Evolutionary conservation across 2,113 vertebrate species (phyloP).

Genomic region (Glaucomys volans): DNA sequence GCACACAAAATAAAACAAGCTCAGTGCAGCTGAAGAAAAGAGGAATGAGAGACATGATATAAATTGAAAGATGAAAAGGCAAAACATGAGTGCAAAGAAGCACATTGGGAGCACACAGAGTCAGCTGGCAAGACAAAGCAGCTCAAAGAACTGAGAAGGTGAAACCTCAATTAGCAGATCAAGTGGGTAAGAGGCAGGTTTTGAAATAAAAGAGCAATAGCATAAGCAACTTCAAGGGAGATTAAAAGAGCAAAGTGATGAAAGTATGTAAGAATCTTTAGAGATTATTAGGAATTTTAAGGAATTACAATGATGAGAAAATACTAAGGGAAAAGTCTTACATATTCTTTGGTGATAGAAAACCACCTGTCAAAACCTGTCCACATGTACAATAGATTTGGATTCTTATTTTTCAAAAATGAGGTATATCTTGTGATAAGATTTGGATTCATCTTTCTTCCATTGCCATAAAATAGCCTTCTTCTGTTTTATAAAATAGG

Average conservation of each 20-base stretch:
- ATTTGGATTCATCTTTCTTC: not conserved
- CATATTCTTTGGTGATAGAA: slow-evolving; percentile 49
- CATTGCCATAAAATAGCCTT: not conserved
- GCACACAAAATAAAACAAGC: slow-evolving; percentile 45
- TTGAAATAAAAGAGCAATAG: slow-evolving; percentile 62
- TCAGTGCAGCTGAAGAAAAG: slow-evolving; percentile 46
- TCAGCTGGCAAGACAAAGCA: slow-evolving; percentile 14
- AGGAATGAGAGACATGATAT: not conserved
- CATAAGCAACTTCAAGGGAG: slow-evolving; percentile 60
- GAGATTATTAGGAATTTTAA: slow-evolving; percentile 57
- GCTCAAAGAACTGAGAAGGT: not conserved
- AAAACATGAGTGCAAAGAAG: not conserved
- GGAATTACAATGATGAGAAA: slow-evolving; percentile 39
- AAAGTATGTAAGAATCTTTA: slow-evolving; percentile 49
- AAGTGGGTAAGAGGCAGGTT: slow-evolving; percentile 63
- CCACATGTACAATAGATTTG: not conserved
- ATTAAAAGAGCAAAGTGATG: slow-evolving; percentile 50
- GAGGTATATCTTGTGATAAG: not conserved
- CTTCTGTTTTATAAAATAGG: not conserved
- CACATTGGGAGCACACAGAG: not conserved
- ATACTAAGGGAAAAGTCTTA: not conserved
- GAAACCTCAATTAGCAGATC: slow-evolving; percentile 70
- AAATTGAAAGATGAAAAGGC: slow-evolving; percentile 59
- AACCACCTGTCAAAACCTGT: slow-evolving; percentile 5
- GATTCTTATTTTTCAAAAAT: not conserved